phyloP scores from a whole-genome alignment of 2,888 invertebrate species.

The Caradrina clavipalpis region DNA sequence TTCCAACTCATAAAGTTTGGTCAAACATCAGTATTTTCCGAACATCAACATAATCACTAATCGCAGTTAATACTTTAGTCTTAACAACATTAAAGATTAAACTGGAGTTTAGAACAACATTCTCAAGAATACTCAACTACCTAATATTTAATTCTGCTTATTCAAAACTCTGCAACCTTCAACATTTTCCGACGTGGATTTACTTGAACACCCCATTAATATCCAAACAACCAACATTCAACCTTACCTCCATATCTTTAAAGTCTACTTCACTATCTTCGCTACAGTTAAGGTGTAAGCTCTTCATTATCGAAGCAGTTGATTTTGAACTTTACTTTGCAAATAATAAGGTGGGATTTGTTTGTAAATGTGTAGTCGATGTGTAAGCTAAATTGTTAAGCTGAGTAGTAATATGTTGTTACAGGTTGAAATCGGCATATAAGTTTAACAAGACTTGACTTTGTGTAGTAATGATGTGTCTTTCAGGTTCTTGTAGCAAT shows the following conservation, averaged over 20 bases:
- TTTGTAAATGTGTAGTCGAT: constrained; percentile 1
- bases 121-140: constrained; percentile 57
- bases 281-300: constrained; percentile 18
- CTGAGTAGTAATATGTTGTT: constrained; percentile 40
- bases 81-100: constrained; percentile 57
- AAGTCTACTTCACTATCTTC: not conserved
- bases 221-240: constrained; percentile 2
- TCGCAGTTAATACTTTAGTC: constrained; percentile 52
- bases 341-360: constrained; percentile 19
- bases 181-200: constrained; percentile 55
- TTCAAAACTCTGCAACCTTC: constrained; percentile 58
- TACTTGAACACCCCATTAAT: constrained; percentile 52
- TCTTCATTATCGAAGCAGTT: constrained; percentile 30
- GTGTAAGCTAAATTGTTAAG: constrained; percentile 53
- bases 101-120: constrained; percentile 60
- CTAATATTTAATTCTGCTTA: constrained; percentile 64
- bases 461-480: constrained; percentile 34
- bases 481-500: constrained; percentile 27
- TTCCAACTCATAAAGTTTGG: not conserved
- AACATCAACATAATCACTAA: constrained; percentile 50
- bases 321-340: constrained; percentile 29
- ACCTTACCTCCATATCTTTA: not conserved
- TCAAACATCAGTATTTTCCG: constrained; percentile 3
- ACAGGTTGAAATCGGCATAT: constrained; percentile 47
- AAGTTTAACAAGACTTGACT: constrained; percentile 51